phyloP scores from a whole-genome alignment of 1,140 invertebrate genomes.

The Neelides sp. region DNA sequence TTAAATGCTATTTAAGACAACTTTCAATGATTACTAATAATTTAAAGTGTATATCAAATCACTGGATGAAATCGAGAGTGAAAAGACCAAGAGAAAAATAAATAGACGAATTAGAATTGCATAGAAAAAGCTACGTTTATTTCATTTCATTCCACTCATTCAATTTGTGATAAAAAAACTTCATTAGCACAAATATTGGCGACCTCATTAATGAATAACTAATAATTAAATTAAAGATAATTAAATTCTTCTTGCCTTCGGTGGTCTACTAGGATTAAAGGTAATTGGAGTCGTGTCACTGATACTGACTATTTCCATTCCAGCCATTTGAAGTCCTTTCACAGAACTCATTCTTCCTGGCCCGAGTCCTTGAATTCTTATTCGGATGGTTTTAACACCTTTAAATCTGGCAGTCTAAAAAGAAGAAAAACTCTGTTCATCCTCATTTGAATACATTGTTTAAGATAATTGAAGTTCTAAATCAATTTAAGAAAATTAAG shows the following conservation, averaged over 20 bases:
- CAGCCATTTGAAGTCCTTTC: conserved; percentile 81
- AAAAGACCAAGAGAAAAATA: no score
- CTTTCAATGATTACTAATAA: no score
- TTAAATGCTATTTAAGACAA: no score
- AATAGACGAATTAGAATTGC: no score
- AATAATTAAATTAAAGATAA: background rate
- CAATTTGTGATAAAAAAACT: background rate
- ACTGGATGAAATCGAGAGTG: no score
- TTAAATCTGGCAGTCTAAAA: conserved; percentile 57
- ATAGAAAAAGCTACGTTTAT: no score
- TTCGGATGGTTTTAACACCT: conserved; percentile 58
- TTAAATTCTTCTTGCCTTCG: conserved; percentile 62
- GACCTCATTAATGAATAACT: background rate
- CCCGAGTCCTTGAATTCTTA: conserved; percentile 65
- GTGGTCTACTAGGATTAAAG: conserved; percentile 57
- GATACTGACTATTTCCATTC: conserved; percentile 74
- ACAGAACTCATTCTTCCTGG: conserved; percentile 81
- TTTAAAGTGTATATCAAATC: no score
- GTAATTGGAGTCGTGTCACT: conserved; percentile 75
- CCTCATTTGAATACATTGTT: background rate
- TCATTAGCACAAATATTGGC: background rate
- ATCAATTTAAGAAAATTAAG: background rate
- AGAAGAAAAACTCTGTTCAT: conserved; percentile 30
- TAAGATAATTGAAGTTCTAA: background rate
- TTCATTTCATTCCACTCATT: no score